These are phyloP conservation scores for Patella ulyssiponensis DNA, from an alignment of 2,888 invertebrate species.

Conservation along the genomic window DNA sequence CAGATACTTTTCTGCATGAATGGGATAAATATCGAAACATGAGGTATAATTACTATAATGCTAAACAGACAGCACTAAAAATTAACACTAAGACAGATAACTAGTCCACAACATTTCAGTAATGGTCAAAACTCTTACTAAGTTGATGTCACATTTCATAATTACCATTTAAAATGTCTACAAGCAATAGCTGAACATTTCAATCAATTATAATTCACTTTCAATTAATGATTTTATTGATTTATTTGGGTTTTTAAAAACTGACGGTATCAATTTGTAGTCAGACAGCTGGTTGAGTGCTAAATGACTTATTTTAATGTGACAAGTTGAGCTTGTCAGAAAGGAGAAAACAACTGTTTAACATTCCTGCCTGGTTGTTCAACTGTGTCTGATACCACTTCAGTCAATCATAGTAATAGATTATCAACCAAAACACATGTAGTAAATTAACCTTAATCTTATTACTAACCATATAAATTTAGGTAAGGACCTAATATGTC, in stretches of 20 bases:
- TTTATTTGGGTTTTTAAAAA: neutral
- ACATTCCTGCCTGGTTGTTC: neutral
- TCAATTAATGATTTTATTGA: no score
- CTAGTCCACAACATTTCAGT: no score
- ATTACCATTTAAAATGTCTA: no score
- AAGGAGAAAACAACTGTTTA: neutral
- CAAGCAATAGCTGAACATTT: no score
- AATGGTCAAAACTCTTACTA: no score
- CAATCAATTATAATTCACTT: no score
- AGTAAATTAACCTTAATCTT: neutral
- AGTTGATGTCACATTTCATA: no score
- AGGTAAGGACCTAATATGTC: neutral
- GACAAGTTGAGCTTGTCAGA: neutral
- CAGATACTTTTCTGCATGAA: no score
- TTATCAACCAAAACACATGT: slow-evolving; percentile 9
- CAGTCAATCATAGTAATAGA: neutral
- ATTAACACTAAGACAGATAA: no score
- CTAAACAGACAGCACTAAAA: no score
- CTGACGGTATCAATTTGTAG: slow-evolving; percentile 7
- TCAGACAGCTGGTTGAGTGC: slow-evolving; percentile 3
- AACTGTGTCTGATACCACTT: slow-evolving; percentile 1
- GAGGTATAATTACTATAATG: no score
- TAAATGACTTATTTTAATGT: slow-evolving; percentile 3
- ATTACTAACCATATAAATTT: slow-evolving; percentile 6
- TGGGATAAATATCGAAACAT: no score